phyloP scores from a whole-genome alignment of 2,888 invertebrate species.

The Trachelus iudaicus region DNA sequence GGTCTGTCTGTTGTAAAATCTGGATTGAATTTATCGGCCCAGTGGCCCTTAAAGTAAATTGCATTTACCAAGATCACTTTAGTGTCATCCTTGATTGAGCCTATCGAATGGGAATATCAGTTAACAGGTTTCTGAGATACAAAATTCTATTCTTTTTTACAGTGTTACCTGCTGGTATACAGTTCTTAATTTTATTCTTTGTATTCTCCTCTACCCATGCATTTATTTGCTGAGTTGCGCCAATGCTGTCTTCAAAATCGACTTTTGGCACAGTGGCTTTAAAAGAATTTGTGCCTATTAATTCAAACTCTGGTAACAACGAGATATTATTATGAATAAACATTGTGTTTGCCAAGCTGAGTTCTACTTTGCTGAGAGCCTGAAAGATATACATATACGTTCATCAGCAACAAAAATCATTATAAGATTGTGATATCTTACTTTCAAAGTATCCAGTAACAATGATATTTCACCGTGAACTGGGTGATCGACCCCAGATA shows the following conservation, averaged over 20 bases:
- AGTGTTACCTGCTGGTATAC: constrained; percentile 61
- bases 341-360: constrained; percentile 56
- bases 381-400: background rate
- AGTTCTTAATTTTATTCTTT: constrained; percentile 66
- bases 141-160: background rate
- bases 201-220: constrained; percentile 68
- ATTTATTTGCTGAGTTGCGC: constrained; percentile 66
- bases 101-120: constrained; percentile 25
- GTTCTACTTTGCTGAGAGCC: constrained; percentile 10
- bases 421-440: background rate
- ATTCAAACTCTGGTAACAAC: constrained; percentile 39
- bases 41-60: constrained; percentile 66
- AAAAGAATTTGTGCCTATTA: constrained; percentile 46
- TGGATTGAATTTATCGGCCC: constrained; percentile 61
- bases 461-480: constrained; percentile 5
- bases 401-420: too few species aligned
- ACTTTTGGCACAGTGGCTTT: constrained; percentile 44
- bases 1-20: constrained; percentile 50
- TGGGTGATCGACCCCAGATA: constrained; percentile 14
- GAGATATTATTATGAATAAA: constrained; percentile 49
- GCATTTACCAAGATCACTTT: constrained; percentile 64
- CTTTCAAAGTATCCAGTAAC: constrained; percentile 3
- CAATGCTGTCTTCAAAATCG: constrained; percentile 50
- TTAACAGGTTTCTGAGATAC: background rate
- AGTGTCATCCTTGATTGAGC: constrained; percentile 46